Evolutionary conservation across 2,888 invertebrate genomes (phyloP).

Genomic region (Ctena decussata): DNA sequence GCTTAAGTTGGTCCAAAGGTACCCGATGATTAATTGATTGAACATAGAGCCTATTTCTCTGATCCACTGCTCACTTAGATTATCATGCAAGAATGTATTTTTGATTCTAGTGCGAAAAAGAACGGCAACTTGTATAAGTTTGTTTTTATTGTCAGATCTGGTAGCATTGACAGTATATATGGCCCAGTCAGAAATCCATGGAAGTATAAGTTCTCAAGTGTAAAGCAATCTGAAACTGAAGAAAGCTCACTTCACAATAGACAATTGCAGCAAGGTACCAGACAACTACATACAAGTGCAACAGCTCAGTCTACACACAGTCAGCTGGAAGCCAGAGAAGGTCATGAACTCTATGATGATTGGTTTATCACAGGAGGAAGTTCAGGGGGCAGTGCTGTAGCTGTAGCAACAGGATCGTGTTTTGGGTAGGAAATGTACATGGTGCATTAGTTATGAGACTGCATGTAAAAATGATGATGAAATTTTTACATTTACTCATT

Average conservation of each 20-base stretch:
- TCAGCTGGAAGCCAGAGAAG: not conserved
- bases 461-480: too few species aligned
- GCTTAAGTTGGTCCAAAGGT: too few species aligned
- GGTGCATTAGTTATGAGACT: too few species aligned
- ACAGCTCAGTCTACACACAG: not conserved
- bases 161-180: conserved; percentile 88
- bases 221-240: not conserved
- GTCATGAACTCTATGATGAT: conserved; percentile 57
- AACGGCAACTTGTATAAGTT: too few species aligned
- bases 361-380: conserved; percentile 95
- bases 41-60: too few species aligned
- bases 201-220: conserved; percentile 85
- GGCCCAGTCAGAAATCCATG: conserved; percentile 97
- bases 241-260: conserved; percentile 9
- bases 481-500: too few species aligned
- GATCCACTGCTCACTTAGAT: too few species aligned
- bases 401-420: conserved; percentile 95
- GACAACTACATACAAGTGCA: conserved; percentile 29
- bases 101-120: too few species aligned
- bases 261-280: conserved; percentile 30
- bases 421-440: conserved; percentile 91
- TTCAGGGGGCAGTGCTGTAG: conserved; percentile 98
- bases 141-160: conserved; percentile 82
- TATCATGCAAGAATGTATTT: too few species aligned
- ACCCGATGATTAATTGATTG: too few species aligned